Conservation (phyloP, 1,140 invertebrate species). For the Amphibalanus amphitrite region DNA sequence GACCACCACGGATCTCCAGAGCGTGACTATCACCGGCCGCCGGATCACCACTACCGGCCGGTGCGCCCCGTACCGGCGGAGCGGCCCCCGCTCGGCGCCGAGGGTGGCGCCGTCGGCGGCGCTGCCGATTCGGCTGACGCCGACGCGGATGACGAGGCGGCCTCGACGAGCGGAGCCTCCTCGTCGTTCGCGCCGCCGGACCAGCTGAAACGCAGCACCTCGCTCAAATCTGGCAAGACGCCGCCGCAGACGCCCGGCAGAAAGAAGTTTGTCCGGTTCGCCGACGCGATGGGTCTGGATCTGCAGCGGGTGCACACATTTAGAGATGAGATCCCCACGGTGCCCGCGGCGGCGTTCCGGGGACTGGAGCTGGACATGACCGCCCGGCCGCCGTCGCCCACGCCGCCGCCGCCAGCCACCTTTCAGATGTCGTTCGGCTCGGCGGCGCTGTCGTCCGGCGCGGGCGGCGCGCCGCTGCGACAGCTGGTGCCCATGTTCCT, state of each 20-base stretch:
- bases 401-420: neutral
- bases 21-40: too few relatives aligned
- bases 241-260: slow-evolving; percentile 69
- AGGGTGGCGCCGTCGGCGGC: too few relatives aligned
- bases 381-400: too few relatives aligned
- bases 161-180: too few relatives aligned
- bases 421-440: neutral
- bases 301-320: slow-evolving; percentile 76
- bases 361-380: neutral
- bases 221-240: slow-evolving; percentile 75
- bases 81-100: too few relatives aligned
- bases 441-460: slow-evolving; percentile 11
- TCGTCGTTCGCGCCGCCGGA: too few relatives aligned
- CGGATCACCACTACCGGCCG: too few relatives aligned
- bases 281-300: slow-evolving; percentile 81
- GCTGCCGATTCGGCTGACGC: too few relatives aligned
- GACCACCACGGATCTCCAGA: too few relatives aligned
- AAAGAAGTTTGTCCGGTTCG: slow-evolving; percentile 90
- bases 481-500: slow-evolving; percentile 45
- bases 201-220: slow-evolving; percentile 52
- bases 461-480: slow-evolving; percentile 22
- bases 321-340: slow-evolving; percentile 68
- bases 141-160: too few relatives aligned
- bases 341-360: slow-evolving; percentile 33
- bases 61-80: too few relatives aligned